These are phyloP conservation scores for Ptychadena robeensis DNA, from an alignment of 2,797 vertebrate species.

Conservation along the genomic window DNA sequence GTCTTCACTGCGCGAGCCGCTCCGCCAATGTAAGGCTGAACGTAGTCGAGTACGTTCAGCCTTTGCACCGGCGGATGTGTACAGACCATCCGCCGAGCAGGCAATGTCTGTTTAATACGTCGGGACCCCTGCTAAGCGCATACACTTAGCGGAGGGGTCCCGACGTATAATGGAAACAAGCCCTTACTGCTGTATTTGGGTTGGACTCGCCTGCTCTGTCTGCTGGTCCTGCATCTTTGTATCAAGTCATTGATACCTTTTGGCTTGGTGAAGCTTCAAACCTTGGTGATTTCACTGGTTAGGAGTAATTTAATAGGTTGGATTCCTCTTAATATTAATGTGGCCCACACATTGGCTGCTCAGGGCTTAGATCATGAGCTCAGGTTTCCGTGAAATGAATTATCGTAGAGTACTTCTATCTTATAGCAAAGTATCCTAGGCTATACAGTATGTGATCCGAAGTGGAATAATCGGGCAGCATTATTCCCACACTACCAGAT, in stretches of 20 bases:
- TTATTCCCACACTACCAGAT: background rate
- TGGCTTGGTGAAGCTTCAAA: background rate
- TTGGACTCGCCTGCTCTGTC: background rate
- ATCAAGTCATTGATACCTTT: background rate
- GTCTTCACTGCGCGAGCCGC: too few species aligned
- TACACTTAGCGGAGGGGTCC: too few species aligned
- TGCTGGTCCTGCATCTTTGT: background rate
- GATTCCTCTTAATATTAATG: background rate
- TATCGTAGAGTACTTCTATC: background rate
- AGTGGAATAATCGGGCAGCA: background rate
- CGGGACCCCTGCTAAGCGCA: too few species aligned
- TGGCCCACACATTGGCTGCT: background rate
- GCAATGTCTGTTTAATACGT: too few species aligned
- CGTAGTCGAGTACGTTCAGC: too few species aligned
- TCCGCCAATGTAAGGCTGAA: too few species aligned
- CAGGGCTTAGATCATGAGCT: background rate
- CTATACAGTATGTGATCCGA: background rate
- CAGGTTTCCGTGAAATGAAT: background rate
- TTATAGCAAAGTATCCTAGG: background rate
- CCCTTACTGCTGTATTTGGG: background rate
- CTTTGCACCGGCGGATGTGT: too few species aligned
- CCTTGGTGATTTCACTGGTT: background rate
- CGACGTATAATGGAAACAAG: too few species aligned
- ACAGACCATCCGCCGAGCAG: too few species aligned
- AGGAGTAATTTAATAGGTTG: background rate